Conservation (phyloP, 2,113 vertebrate species). For the Mohoua ochrocephala region DNA sequence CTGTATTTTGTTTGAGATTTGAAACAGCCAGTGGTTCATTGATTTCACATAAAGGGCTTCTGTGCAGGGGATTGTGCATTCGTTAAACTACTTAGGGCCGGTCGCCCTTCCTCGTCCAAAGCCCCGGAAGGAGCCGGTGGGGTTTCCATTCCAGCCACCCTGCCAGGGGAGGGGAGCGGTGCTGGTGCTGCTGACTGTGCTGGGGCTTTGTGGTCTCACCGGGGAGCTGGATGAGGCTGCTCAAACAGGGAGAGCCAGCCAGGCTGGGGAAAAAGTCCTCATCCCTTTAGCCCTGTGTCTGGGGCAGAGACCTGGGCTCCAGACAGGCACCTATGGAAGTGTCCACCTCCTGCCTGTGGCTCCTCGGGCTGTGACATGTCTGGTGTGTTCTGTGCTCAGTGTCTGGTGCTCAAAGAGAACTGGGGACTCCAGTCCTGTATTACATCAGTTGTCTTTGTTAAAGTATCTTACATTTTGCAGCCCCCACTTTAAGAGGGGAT, state of each 20-base stretch:
- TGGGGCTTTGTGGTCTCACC: not conserved
- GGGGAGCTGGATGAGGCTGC: not conserved
- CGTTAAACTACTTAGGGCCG: not conserved
- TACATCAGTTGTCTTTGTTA: not conserved
- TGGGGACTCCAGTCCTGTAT: not conserved
- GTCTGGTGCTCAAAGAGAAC: not conserved
- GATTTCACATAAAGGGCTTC: slow-evolving; percentile 42
- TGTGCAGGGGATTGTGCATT: slow-evolving; percentile 12
- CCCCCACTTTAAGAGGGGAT: not conserved
- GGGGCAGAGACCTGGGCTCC: not conserved
- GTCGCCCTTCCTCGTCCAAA: not conserved
- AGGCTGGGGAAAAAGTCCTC: not conserved
- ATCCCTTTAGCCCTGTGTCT: not conserved
- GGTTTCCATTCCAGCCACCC: not conserved
- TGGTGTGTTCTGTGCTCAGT: not conserved
- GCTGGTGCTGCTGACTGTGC: not conserved
- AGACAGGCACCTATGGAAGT: not conserved
- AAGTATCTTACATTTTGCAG: not conserved
- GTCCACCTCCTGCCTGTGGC: not conserved
- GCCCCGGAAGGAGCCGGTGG: not conserved
- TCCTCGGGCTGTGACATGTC: not conserved
- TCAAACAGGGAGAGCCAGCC: not conserved
- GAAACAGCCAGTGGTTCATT: slow-evolving; percentile 32
- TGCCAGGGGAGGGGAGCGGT: fast-evolving
- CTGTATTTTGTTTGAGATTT: slow-evolving; percentile 54